These are phyloP conservation scores for Apus apus DNA, from an alignment of 2,113 vertebrate species.

Conservation along the genomic window DNA sequence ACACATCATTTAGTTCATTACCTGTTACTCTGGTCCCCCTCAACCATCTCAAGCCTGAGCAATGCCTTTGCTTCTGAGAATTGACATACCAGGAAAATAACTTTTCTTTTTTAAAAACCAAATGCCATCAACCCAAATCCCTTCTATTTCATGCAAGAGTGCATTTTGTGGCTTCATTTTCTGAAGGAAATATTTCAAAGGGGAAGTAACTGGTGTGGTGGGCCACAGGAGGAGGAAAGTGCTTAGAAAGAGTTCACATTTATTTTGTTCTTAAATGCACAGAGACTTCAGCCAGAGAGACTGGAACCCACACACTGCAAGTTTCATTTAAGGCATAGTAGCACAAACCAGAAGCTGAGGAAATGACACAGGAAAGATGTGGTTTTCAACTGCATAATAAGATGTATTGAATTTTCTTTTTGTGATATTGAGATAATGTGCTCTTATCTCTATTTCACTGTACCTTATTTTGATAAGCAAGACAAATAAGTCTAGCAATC, in stretches of 20 bases:
- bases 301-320: background rate
- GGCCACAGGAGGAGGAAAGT: background rate
- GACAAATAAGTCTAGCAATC: background rate
- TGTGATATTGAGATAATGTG: background rate
- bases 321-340: background rate
- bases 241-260: background rate
- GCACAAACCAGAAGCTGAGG: background rate
- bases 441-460: background rate
- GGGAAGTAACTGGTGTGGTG: background rate
- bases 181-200: background rate
- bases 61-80: background rate
- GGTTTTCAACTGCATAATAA: background rate
- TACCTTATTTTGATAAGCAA: background rate
- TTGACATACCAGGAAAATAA: background rate
- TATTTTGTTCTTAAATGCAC: background rate
- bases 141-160: background rate
- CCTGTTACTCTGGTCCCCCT: background rate
- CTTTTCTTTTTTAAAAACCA: background rate
- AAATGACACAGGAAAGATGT: background rate
- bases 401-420: background rate
- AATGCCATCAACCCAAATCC: background rate
- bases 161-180: background rate
- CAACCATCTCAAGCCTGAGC: background rate
- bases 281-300: background rate
- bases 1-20: background rate